Conservation (phyloP, 1,140 invertebrate genomes). For the Hesperophylax magnus region DNA sequence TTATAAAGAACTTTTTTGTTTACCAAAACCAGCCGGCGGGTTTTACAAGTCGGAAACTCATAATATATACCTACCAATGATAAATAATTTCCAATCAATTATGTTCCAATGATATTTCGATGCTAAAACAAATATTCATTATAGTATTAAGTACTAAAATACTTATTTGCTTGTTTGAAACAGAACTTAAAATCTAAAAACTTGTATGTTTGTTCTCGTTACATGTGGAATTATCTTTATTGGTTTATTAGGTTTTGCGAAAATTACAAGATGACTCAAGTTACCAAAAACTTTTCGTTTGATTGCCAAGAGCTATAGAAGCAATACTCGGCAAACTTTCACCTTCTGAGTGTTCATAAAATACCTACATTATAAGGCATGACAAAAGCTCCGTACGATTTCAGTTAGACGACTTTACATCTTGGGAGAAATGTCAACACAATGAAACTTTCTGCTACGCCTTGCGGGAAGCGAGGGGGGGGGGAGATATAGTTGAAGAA, state of each 20-base stretch:
- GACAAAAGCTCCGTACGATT: slow-evolving; percentile 20
- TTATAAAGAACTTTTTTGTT: no score
- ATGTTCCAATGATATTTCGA: no score
- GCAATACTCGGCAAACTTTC: neutral
- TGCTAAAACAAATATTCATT: no score
- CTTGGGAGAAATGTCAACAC: slow-evolving; percentile 36
- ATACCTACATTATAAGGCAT: neutral
- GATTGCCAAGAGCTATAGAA: neutral
- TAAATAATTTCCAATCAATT: no score
- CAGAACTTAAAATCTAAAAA: no score
- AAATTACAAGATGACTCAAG: neutral
- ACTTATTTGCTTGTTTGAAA: no score
- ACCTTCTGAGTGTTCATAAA: neutral
- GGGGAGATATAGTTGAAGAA: slow-evolving; percentile 21
- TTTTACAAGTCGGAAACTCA: no score
- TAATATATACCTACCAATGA: no score
- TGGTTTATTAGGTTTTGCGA: neutral
- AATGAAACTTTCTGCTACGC: neutral
- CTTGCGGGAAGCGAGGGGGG: neutral
- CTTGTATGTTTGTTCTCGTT: neutral
- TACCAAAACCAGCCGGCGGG: no score
- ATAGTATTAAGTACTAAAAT: no score
- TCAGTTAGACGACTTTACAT: slow-evolving; percentile 25
- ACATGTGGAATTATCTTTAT: neutral
- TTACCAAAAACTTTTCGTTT: neutral